These are phyloP conservation scores for Ernsta delagoae DNA, from an alignment of 2,888 invertebrate species.

Conservation along the genomic window DNA sequence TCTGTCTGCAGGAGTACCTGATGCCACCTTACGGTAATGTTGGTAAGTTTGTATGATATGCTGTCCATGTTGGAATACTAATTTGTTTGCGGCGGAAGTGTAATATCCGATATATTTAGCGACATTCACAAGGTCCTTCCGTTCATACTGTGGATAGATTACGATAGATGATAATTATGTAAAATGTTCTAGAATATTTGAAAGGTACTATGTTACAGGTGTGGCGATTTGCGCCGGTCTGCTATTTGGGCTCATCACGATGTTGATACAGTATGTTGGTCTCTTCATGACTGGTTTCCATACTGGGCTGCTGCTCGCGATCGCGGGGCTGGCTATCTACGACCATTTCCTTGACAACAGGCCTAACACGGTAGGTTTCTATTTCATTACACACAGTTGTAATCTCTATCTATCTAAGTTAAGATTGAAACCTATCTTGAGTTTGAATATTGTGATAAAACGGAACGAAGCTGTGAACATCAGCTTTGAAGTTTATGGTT, in stretches of 20 bases:
- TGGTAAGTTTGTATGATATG: slow-evolving; percentile 69
- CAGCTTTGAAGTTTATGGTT: too few species aligned
- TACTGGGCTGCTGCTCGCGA: slow-evolving; percentile 87
- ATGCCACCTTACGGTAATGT: slow-evolving; percentile 91
- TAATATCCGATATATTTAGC: too few species aligned
- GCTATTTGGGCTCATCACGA: slow-evolving; percentile 91
- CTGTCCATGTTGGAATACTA: slow-evolving; percentile 5
- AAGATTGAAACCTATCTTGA: too few species aligned
- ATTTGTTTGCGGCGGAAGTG: too few species aligned
- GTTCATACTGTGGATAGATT: too few species aligned
- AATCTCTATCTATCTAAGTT: not conserved
- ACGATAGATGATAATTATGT: too few species aligned
- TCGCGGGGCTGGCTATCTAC: slow-evolving; percentile 85
- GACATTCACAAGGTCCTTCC: too few species aligned
- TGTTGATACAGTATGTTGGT: slow-evolving; percentile 92
- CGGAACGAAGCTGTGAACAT: too few species aligned
- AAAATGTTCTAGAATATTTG: too few species aligned
- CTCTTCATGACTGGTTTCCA: slow-evolving; percentile 93
- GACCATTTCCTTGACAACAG: slow-evolving; percentile 85
- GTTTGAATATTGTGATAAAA: too few species aligned
- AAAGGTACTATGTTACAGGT: slow-evolving; percentile 60
- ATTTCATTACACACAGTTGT: not conserved
- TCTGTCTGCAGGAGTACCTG: slow-evolving; percentile 92
- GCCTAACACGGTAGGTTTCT: slow-evolving; percentile 80
- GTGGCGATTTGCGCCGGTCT: slow-evolving; percentile 90